Base-by-base conservation (phyloP, 2,113 vertebrate genomes). In the Lampris incognitus region DNA sequence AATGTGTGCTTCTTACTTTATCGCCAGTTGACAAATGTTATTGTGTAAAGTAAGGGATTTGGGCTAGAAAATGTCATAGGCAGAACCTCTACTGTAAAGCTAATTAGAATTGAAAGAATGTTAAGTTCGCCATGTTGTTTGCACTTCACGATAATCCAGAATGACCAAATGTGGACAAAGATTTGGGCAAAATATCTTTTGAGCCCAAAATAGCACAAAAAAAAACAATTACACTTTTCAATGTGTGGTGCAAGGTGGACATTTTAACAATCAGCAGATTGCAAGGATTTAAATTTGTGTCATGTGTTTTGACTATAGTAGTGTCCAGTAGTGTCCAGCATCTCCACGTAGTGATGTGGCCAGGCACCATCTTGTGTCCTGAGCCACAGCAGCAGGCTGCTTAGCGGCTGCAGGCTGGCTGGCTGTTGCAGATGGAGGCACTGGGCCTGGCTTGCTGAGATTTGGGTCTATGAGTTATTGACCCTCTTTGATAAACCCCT, bases 391-490 rank as follows among this genome's bases (percentile, higher is more conserved):
- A 81, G 83, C 81, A 81, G 86, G 76, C 82, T 73, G 81, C 55
- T 73, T 65, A 6, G 3, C 76, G 84, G 78, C 85, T 86, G 88
- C 81, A 68, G 76, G 79, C 66, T 78, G 82, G 82, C 82, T 83
- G 80, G 85, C 79, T 78, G 71, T 9, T 44, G 83, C 56, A 56
- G 44, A 40, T 51, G 13, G 72, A 78, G 69, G 69, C 3, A 54
- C 54, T 4, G 68, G 51, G 49, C 73, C 11, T 64, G 63, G 74
- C 85, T 72, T 59, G 62, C 86, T 78, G 84, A 77, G 89, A 89
- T 92, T 90, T 86, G 82, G 87, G 66, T 83, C 89, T 56, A 56
- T 89, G 89, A 94, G 92, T 94, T 93, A 94, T 92, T 89, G 93
- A 93, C 89, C 88, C 87, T 81, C 86, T 88, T 88, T 91, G 91